Conservation (phyloP, 2,113 vertebrate species). For the Nothobranchius kuhntae region DNA sequence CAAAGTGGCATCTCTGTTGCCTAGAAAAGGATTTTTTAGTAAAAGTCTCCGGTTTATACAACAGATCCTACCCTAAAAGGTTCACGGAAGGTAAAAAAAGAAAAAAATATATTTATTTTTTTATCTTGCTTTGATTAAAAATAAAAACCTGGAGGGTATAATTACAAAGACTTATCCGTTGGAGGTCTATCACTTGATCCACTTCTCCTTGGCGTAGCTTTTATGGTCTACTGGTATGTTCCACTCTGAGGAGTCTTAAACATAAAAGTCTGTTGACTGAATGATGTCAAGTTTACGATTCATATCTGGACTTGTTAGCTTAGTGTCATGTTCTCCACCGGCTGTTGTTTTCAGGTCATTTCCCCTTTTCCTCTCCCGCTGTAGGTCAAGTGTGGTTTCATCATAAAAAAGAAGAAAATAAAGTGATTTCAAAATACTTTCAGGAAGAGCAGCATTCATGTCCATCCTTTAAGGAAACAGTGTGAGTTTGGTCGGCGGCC, state of each 20-base stretch:
- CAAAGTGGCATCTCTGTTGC: too few species aligned
- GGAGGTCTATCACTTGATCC: not conserved
- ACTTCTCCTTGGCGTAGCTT: not conserved
- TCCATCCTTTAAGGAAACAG: slow-evolving; percentile 56
- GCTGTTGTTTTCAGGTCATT: slow-evolving; percentile 40
- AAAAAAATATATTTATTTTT: too few species aligned
- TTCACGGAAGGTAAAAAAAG: too few species aligned
- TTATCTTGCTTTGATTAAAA: not conserved
- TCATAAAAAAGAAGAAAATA: slow-evolving; percentile 32
- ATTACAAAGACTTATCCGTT: not conserved
- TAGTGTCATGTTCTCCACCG: slow-evolving; percentile 38
- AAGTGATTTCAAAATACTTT: slow-evolving; percentile 31
- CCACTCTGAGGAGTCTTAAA: slow-evolving; percentile 12
- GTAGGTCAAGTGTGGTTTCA: slow-evolving; percentile 31
- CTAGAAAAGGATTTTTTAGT: too few species aligned
- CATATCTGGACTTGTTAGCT: slow-evolving; percentile 28
- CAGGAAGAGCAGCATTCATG: slow-evolving; percentile 44
- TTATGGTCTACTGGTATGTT: not conserved
- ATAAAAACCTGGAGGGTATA: not conserved
- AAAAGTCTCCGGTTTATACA: too few species aligned
- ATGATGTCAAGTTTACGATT: slow-evolving; percentile 33
- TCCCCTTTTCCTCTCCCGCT: slow-evolving; percentile 41
- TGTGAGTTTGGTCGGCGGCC: slow-evolving; percentile 42
- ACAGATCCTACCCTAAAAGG: too few species aligned
- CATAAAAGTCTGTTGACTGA: slow-evolving; percentile 22